Evolutionary conservation across 2,113 vertebrate genomes (phyloP).

Genomic region (Crotalus horridus): DNA sequence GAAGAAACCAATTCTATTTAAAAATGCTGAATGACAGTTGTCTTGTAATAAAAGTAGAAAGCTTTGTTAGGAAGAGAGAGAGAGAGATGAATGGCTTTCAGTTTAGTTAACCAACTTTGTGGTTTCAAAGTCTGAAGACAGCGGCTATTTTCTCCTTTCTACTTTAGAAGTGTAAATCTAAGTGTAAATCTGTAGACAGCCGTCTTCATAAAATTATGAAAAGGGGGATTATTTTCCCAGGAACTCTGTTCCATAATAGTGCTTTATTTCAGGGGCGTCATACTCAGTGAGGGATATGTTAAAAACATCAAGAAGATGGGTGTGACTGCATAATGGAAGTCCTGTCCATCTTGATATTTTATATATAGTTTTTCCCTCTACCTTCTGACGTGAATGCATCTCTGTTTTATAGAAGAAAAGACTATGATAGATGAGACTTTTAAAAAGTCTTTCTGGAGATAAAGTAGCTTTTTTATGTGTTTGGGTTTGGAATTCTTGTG

Average conservation of each 20-base stretch:
- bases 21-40: slow-evolving; percentile 17
- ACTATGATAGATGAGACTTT: neutral
- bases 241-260: neutral
- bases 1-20: slow-evolving; percentile 26
- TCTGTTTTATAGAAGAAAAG: neutral
- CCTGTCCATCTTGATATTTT: neutral
- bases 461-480: neutral
- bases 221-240: neutral
- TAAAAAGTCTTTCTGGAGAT: neutral
- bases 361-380: neutral
- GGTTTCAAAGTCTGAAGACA: neutral
- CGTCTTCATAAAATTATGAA: neutral
- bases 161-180: neutral
- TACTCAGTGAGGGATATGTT: neutral
- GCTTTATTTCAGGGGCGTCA: neutral
- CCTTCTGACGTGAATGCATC: neutral
- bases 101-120: neutral
- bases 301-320: neutral
- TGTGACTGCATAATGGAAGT: neutral
- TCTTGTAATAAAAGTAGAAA: slow-evolving; percentile 1
- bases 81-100: slow-evolving; percentile 9
- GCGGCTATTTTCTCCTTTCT: neutral
- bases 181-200: neutral
- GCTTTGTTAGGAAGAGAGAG: neutral
- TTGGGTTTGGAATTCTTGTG: neutral